These are phyloP conservation scores for Sesia apiformis DNA, from an alignment of 2,888 invertebrate species.

Conservation along the genomic window DNA sequence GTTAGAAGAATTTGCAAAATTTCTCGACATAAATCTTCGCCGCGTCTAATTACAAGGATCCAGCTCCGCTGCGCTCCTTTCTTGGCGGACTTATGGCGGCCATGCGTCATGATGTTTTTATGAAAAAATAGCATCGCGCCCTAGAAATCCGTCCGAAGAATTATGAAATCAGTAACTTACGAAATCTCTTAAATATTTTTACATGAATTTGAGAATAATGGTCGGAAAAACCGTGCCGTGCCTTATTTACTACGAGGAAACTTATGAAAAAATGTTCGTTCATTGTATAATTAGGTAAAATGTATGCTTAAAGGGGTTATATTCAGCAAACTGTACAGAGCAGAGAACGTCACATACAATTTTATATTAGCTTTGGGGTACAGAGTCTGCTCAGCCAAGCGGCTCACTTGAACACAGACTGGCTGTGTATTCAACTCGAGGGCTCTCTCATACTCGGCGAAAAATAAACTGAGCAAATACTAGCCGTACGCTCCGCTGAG, in stretches of 20 bases:
- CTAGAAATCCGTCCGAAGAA: slow-evolving; percentile 28
- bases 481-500: slow-evolving; percentile 31
- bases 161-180: slow-evolving; percentile 35
- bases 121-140: slow-evolving; percentile 48
- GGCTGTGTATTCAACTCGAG: slow-evolving; percentile 52
- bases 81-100: slow-evolving; percentile 60
- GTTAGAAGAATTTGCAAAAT: slow-evolving; percentile 61
- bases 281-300: not conserved
- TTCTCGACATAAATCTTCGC: slow-evolving; percentile 61
- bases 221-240: slow-evolving; percentile 7
- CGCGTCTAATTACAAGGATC: slow-evolving; percentile 65
- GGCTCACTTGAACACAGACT: slow-evolving; percentile 43
- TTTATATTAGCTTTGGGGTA: slow-evolving; percentile 48
- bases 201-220: slow-evolving; percentile 13
- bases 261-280: not conserved
- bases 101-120: slow-evolving; percentile 62
- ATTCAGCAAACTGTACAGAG: slow-evolving; percentile 2
- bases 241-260: not conserved
- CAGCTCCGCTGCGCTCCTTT: slow-evolving; percentile 24
- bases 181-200: slow-evolving; percentile 16
- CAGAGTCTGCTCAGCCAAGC: slow-evolving; percentile 37
- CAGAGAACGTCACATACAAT: slow-evolving; percentile 37
- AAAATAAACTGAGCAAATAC: slow-evolving; percentile 66
- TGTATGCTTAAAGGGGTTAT: slow-evolving; percentile 5
- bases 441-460: slow-evolving; percentile 46